Conservation (phyloP, 2,888 invertebrate species). For the Anarsia innoxiella region DNA sequence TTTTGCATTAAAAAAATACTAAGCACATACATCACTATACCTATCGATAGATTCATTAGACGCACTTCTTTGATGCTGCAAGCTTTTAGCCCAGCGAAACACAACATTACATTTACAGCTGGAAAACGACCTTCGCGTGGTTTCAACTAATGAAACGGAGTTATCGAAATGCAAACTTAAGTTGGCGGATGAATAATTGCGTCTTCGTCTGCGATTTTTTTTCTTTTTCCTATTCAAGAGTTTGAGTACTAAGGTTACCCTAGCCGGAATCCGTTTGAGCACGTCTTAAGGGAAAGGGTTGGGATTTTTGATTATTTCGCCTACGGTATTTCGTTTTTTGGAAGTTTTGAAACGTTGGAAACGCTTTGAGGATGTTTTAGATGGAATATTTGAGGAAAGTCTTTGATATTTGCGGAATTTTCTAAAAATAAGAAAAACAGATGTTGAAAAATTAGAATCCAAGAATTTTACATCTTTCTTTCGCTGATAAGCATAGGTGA, state of each 20-base stretch:
- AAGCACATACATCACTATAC: constrained; percentile 46
- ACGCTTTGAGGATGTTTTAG: no score
- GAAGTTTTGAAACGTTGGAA: no score
- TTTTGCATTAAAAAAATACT: constrained; percentile 52
- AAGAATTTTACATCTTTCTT: no score
- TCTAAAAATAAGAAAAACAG: no score
- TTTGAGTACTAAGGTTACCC: constrained; percentile 31
- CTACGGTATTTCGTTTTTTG: no score
- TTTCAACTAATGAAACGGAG: background rate
- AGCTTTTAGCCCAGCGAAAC: constrained; percentile 57
- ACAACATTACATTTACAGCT: constrained; percentile 30
- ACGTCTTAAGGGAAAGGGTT: constrained; percentile 22
- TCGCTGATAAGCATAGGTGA: no score
- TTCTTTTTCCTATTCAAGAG: constrained; percentile 45
- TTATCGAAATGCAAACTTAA: constrained; percentile 18
- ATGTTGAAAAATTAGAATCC: no score
- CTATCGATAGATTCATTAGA: constrained; percentile 74
- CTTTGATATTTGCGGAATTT: no score
- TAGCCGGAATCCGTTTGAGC: constrained; percentile 31
- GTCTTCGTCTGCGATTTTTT: constrained; percentile 62
- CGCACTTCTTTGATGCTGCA: constrained; percentile 69
- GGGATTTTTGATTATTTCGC: constrained; percentile 19
- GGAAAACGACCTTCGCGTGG: constrained; percentile 13
- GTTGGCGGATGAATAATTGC: constrained; percentile 60
- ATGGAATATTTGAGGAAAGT: no score